Percentiles rank a stretch among this genome's conserved stretches.
Evolutionary conservation across 1,140 invertebrate genomes (phyloP).

Genomic region (Nylanderia fulva): DNA sequence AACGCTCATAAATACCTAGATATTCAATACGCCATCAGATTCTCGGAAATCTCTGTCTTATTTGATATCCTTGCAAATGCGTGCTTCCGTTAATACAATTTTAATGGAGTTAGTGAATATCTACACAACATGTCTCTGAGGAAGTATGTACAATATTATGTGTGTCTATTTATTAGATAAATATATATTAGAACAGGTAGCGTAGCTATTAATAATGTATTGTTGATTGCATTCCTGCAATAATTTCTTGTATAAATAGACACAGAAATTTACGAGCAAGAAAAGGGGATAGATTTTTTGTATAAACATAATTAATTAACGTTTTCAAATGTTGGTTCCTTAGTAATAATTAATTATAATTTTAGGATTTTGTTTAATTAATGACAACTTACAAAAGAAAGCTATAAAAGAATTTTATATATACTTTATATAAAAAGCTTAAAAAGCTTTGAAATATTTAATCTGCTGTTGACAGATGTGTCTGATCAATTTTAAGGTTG

Average conservation of each 20-base stretch:
- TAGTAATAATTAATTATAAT: not conserved
- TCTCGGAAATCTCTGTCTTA: constrained; percentile 55
- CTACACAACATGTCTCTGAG: not conserved
- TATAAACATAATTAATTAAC: not conserved
- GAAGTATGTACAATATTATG: not conserved
- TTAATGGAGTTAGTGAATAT: constrained; percentile 25
- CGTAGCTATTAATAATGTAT: not conserved
- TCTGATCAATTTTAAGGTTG: not conserved
- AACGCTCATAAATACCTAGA: constrained; percentile 46
- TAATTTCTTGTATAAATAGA: not conserved
- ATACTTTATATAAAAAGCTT: not conserved
- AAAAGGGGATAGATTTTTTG: not conserved
- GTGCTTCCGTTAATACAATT: constrained; percentile 21
- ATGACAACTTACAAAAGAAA: not conserved
- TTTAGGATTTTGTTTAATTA: not conserved
- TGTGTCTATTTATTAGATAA: not conserved
- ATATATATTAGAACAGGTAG: not conserved
- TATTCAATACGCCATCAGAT: constrained; percentile 29
- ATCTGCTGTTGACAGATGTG: not conserved
- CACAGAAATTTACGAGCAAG: not conserved
- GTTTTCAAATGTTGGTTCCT: not conserved
- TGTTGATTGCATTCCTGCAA: not conserved
- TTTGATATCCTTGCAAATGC: constrained; percentile 20
- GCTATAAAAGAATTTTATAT: not conserved
- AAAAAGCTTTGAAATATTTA: not conserved